phyloP scores from a whole-genome alignment of 2,113 vertebrate genomes.

The Ptyas mucosa region DNA sequence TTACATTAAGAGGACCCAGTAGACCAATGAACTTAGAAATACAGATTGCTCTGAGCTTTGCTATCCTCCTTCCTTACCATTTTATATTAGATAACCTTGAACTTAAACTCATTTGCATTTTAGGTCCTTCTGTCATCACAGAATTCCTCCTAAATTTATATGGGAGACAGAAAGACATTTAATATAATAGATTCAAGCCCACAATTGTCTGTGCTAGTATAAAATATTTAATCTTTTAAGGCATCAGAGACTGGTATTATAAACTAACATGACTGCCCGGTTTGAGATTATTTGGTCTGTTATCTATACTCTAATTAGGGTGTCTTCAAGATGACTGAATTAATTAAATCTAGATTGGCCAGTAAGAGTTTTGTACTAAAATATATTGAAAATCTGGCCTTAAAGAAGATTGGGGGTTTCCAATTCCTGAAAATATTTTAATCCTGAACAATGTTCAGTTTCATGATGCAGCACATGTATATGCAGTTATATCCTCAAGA shows the following conservation, averaged over 20 bases:
- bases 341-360: not conserved
- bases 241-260: not conserved
- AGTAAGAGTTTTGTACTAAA: not conserved
- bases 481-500: not conserved
- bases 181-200: not conserved
- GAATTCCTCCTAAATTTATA: not conserved
- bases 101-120: not conserved
- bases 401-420: not conserved
- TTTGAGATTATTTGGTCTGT: not conserved
- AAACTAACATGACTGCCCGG: not conserved
- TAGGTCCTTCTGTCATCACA: not conserved
- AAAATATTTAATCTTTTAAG: not conserved
- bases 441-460: not conserved
- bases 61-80: not conserved
- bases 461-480: not conserved
- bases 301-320: not conserved
- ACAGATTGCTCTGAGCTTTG: not conserved
- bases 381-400: not conserved
- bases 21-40: conserved; percentile 13
- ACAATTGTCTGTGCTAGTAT: not conserved
- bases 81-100: not conserved
- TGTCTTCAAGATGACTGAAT: not conserved
- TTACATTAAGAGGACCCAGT: conserved; percentile 10
- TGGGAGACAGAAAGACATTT: not conserved
- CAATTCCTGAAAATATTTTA: not conserved